These are phyloP conservation scores for Catocala nupta DNA, from an alignment of 2,888 invertebrate genomes.

Conservation along the genomic window DNA sequence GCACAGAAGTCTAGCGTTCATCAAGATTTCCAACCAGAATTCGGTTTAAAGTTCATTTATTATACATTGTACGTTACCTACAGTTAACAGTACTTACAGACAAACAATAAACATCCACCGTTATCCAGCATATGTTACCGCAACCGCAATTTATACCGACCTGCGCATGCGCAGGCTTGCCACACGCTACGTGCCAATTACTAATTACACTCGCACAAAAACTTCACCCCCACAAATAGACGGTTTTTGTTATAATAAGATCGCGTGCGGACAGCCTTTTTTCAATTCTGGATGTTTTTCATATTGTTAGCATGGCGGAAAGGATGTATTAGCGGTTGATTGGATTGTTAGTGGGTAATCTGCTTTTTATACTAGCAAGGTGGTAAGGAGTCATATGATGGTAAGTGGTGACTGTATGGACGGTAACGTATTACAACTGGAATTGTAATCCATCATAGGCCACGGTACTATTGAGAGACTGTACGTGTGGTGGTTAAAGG, in stretches of 20 bases:
- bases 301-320: slow-evolving; percentile 7
- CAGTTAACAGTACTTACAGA: neutral
- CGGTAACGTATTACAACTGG: too few relatives aligned
- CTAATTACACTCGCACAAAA: slow-evolving; percentile 74
- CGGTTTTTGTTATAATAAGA: slow-evolving; percentile 43
- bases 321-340: slow-evolving; percentile 25
- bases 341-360: too few relatives aligned
- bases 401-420: too few relatives aligned
- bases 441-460: too few relatives aligned
- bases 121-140: slow-evolving; percentile 45
- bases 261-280: slow-evolving; percentile 46
- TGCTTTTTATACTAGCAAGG: too few relatives aligned
- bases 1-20: too few relatives aligned
- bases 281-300: slow-evolving; percentile 19
- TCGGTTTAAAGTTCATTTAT: too few relatives aligned
- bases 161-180: slow-evolving; percentile 53
- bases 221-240: slow-evolving; percentile 48
- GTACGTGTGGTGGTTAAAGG: too few relatives aligned
- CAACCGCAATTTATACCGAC: slow-evolving; percentile 50
- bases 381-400: too few relatives aligned
- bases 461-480: too few relatives aligned
- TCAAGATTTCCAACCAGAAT: too few relatives aligned
- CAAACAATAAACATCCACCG: slow-evolving; percentile 38
- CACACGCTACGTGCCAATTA: slow-evolving; percentile 77
- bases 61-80: too few relatives aligned